Conservation (phyloP, 2,888 invertebrate genomes). For the Ophion slaviceki region DNA sequence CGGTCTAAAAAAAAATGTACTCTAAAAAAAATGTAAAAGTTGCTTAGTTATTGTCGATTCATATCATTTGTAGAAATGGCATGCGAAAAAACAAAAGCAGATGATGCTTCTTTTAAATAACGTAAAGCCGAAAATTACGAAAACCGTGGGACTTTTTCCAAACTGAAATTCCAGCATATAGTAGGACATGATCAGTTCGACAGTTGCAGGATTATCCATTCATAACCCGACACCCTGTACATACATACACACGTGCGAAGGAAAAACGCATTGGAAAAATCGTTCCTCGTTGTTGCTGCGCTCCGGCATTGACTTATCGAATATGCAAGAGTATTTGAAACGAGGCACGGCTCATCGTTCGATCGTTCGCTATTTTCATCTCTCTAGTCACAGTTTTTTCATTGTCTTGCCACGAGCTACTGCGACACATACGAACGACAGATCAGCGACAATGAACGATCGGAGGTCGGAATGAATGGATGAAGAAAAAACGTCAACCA, state of each 20-base stretch:
- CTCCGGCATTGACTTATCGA: conserved; percentile 24
- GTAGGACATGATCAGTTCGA: no score
- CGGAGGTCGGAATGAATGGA: not conserved
- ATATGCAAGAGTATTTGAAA: conserved; percentile 11
- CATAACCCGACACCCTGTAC: not conserved
- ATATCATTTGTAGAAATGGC: no score
- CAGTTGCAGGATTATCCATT: no score
- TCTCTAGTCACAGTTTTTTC: not conserved
- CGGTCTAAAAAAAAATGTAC: no score
- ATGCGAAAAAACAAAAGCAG: no score
- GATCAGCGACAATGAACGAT: not conserved
- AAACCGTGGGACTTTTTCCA: no score
- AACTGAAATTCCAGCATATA: no score
- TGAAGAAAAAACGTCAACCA: not conserved
- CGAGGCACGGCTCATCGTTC: conserved; percentile 9
- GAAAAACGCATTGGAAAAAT: conserved; percentile 20
- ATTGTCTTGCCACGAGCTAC: not conserved
- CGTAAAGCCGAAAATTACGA: no score
- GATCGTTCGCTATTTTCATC: not conserved
- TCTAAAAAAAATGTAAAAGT: no score
- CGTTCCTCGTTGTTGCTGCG: conserved; percentile 32
- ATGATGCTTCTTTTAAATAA: no score
- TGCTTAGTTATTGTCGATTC: no score
- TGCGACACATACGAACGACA: not conserved
- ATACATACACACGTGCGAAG: not conserved